Conservation (phyloP, 2,797 vertebrate species). For the Paratrypauchen microcephalus region DNA sequence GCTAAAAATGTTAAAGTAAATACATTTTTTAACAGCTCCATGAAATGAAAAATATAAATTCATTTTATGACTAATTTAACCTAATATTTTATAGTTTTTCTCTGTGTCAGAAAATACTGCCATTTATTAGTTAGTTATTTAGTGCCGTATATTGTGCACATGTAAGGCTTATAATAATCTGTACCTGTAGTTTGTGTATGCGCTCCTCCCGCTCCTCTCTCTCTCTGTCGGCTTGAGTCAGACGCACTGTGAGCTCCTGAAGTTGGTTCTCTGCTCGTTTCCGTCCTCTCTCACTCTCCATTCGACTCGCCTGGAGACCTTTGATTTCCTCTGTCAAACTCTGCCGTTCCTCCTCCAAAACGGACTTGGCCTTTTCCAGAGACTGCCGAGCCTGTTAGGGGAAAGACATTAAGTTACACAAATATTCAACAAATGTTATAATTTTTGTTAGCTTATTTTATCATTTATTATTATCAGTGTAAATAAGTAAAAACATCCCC, state of each 20-base stretch:
- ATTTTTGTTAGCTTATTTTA: no score
- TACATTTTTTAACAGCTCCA: no score
- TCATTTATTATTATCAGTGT: no score
- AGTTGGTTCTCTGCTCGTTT: constrained; percentile 85
- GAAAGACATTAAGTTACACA: neutral
- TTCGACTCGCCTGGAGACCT: constrained; percentile 76
- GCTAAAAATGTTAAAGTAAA: no score
- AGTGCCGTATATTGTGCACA: no score
- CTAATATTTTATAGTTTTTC: no score
- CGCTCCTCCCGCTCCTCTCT: constrained; percentile 81
- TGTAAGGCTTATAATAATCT: no score
- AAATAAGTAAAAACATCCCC: no score
- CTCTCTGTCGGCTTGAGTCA: constrained; percentile 81
- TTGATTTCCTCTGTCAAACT: constrained; percentile 82
- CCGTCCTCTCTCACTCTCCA: constrained; percentile 85
- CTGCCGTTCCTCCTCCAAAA: constrained; percentile 83
- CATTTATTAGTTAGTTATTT: no score
- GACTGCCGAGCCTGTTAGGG: constrained; percentile 76
- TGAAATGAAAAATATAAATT: no score
- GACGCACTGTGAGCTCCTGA: constrained; percentile 82
- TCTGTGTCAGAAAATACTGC: no score
- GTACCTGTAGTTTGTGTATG: constrained; percentile 85
- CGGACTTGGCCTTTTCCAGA: constrained; percentile 83
- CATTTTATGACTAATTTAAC: no score
- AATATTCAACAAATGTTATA: neutral